Percentiles rank a stretch among this genome's conserved stretches.
Evolutionary conservation across 2,797 vertebrate species (phyloP).

Genomic region (Acomys russatus): DNA sequence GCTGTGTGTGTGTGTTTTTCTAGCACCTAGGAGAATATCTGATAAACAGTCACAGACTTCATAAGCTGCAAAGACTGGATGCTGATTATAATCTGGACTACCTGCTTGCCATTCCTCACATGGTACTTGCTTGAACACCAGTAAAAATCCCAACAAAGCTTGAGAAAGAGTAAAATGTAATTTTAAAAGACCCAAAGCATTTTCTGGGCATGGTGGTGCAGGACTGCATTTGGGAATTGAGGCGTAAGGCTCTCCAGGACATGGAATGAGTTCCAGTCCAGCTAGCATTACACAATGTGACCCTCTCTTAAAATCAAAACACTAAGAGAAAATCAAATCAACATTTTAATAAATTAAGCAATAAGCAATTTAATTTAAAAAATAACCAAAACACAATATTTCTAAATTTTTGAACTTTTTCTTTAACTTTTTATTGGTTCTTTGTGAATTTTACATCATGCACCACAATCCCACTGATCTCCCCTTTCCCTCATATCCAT

Average conservation of each 20-base stretch:
- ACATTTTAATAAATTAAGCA: background rate
- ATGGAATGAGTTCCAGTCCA: background rate
- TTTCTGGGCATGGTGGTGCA: background rate
- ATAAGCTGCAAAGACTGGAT: conserved; percentile 17
- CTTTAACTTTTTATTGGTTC: too few relatives aligned
- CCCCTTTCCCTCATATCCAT: too few relatives aligned
- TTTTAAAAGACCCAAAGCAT: background rate
- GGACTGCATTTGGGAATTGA: background rate
- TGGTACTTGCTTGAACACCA: conserved; percentile 23
- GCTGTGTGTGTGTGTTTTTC: conserved; percentile 19
- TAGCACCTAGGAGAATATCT: conserved; percentile 41
- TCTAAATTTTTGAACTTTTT: background rate
- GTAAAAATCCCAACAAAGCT: conserved; percentile 19
- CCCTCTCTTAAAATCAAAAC: background rate
- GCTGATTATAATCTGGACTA: conserved; percentile 7
- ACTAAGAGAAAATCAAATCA: background rate
- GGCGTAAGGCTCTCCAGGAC: background rate
- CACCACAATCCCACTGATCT: too few relatives aligned
- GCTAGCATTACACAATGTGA: background rate
- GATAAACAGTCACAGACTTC: conserved; percentile 66
- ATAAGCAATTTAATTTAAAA: background rate
- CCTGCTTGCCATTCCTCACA: conserved; percentile 37
- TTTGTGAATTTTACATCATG: too few relatives aligned
- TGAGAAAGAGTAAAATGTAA: conserved; percentile 24
- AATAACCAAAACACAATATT: background rate